Evolutionary conservation across 2,797 vertebrate genomes (phyloP), one percentile per base, ranked within the genome.

Genomic region (Rhinichthys osculus): DNA sequence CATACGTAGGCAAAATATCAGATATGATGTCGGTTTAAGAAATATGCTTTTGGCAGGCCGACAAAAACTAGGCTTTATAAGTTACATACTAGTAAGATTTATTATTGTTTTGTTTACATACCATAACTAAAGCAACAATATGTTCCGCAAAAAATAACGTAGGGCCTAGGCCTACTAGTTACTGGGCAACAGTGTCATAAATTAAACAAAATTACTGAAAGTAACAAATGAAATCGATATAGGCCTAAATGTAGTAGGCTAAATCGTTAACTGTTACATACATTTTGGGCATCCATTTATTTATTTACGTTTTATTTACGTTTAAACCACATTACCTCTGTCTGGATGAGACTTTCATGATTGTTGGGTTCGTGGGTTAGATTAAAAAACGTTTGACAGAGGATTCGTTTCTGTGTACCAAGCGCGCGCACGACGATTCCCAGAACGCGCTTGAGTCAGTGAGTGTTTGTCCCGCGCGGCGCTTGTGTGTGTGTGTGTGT

Each of bases 391-490:
- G 1, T 64, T 64, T 64, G n/a, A 64, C 11, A 62, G 42, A 44
- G 44, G 44, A 47, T 47, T 47, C 1, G 44, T 47, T 14, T 47
- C 13, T 5, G 14, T 85, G 47, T 85, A 59, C 76, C 74, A 70
- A 44, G 83, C 66, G 83, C 83, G 83, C 38, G 42, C 64, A 35
- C 78, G 44, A 69, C 30, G 4, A 33, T 35, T 69, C 42, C 42
- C 44, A 33, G 62, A 27, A 19, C 78, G 78, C 38, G 83, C 83
- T 42, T 16, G 50, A 14, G 44, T 42, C 3, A 8, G 30, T n/a
- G 30, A 11, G 14, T 30, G 16, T 13, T 33, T 74, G 81, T 50
- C 57, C 14, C 23, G 33, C 67, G 86, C 90, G 78, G 87, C 19
- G 82, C 77, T 7, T 16, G 74, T 57, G 69, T 30, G 73, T 4